Percentiles rank a stretch among this genome's conserved stretches.
Conservation (phyloP, 2,797 vertebrate species). For the Merluccius polli region DNA sequence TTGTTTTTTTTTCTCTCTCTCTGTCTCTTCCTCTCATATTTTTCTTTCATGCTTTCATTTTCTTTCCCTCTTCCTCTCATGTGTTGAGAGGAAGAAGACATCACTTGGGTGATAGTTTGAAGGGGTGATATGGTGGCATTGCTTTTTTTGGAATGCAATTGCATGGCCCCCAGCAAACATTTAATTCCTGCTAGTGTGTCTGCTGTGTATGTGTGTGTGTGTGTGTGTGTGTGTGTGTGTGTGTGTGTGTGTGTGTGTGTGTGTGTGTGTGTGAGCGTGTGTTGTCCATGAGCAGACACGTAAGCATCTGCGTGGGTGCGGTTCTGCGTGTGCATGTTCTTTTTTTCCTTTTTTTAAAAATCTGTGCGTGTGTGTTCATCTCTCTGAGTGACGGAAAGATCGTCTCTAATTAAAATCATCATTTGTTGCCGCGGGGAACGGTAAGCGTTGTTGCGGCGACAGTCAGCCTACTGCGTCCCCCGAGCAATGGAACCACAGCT, state of each 20-base stretch:
- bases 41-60: too few relatives aligned
- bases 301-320: slow-evolving; percentile 6
- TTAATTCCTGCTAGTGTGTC: slow-evolving; percentile 10
- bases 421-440: slow-evolving; percentile 50
- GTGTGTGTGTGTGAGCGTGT: slow-evolving; percentile 25
- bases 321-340: slow-evolving; percentile 6
- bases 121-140: not conserved
- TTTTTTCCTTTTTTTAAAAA: too few relatives aligned
- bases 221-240: slow-evolving; percentile 21
- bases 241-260: slow-evolving; percentile 24
- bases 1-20: not conserved
- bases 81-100: not conserved
- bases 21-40: slow-evolving; percentile 23
- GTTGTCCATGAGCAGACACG: not conserved
- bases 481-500: slow-evolving; percentile 52
- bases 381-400: slow-evolving; percentile 55
- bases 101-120: not conserved
- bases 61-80: not conserved
- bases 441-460: slow-evolving; percentile 48
- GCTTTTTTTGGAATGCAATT: slow-evolving; percentile 12
- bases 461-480: slow-evolving; percentile 47
- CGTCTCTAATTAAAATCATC: slow-evolving; percentile 65
- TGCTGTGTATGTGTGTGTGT: too few relatives aligned
- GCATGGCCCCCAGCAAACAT: slow-evolving; percentile 13
- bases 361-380: not conserved